phyloP scores from a whole-genome alignment of 2,797 vertebrate species.

The Crenuchus spilurus region DNA sequence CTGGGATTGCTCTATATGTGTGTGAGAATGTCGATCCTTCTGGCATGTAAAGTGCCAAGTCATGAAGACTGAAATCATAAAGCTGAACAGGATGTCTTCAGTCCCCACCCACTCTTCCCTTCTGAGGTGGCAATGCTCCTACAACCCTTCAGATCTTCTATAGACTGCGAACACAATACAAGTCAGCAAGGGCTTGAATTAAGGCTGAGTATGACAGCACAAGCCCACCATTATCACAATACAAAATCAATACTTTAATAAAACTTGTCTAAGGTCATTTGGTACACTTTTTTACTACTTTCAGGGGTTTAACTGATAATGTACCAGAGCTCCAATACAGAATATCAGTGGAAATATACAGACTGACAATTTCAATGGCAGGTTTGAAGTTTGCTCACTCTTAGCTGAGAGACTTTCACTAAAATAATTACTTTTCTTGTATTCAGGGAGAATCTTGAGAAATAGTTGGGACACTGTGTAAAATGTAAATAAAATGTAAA shows the following conservation, averaged over 20 bases:
- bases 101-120: conserved; percentile 46
- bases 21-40: conserved; percentile 4
- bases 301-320: no score
- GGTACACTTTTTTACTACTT: no score
- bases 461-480: no score
- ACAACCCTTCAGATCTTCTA: conserved; percentile 60
- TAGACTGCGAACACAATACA: conserved; percentile 63
- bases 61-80: conserved; percentile 58
- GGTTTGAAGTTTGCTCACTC: no score
- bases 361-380: no score
- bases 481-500: no score
- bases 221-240: background rate
- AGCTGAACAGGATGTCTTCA: conserved; percentile 69
- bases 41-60: conserved; percentile 59
- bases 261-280: background rate
- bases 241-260: background rate
- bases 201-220: background rate
- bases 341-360: no score
- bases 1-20: conserved; percentile 56
- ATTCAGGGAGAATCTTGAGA: no score
- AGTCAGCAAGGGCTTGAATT: background rate
- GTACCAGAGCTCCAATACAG: no score
- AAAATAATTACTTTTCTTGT: no score
- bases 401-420: no score
- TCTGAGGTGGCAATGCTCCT: conserved; percentile 63